Conservation (phyloP, 2,888 invertebrate genomes). For the Amphipoea oculea region DNA sequence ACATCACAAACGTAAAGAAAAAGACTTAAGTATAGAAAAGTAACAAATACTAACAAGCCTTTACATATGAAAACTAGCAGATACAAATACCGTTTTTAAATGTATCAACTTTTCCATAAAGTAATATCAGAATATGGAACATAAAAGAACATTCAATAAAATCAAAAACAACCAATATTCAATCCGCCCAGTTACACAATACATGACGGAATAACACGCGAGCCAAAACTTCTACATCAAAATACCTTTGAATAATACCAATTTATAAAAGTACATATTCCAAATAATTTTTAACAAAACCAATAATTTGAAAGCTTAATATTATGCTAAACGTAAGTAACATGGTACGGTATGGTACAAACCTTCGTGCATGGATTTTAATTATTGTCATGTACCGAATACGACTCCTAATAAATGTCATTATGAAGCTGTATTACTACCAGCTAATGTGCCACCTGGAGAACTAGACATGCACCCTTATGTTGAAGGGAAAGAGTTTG, state of each 20-base stretch:
- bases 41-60: background rate
- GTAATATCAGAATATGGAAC: background rate
- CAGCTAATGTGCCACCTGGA: constrained; percentile 57
- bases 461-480: constrained; percentile 57
- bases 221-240: constrained; percentile 63
- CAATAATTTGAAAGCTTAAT: constrained; percentile 83
- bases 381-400: constrained; percentile 90
- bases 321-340: constrained; percentile 86
- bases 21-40: background rate
- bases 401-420: constrained; percentile 90
- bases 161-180: constrained; percentile 32
- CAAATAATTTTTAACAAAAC: constrained; percentile 75
- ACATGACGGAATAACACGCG: constrained; percentile 62
- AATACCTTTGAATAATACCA: constrained; percentile 56
- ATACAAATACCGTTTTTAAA: background rate
- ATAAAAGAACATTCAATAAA: constrained; percentile 35
- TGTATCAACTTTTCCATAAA: background rate
- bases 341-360: constrained; percentile 87
- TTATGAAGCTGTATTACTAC: constrained; percentile 84
- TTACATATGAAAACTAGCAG: background rate
- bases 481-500: constrained; percentile 44
- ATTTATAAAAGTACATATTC: constrained; percentile 71
- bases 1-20: background rate
- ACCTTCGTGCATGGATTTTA: constrained; percentile 90
- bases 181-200: constrained; percentile 53